Percentiles rank a stretch among this genome's conserved stretches.
These are phyloP conservation scores for Eulithis prunata DNA, from an alignment of 2,888 invertebrate genomes.

Conservation along the genomic window DNA sequence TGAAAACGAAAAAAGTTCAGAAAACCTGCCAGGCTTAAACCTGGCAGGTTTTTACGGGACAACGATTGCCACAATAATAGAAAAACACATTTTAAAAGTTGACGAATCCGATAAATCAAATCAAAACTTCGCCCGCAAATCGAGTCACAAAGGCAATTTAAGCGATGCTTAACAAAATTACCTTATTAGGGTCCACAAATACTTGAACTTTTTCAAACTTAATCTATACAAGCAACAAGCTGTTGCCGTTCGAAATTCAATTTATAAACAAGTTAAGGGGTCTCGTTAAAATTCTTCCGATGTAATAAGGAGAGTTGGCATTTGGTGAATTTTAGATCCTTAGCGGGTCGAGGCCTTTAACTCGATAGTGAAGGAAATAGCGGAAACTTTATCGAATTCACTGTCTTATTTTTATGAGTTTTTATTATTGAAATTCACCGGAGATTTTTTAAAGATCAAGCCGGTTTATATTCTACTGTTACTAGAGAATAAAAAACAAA, in stretches of 20 bases:
- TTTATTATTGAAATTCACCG: too few species aligned
- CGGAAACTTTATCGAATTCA: neutral
- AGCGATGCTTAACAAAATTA: conserved; percentile 55
- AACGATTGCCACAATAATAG: neutral
- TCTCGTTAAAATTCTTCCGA: conserved; percentile 81
- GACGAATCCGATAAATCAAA: conserved; percentile 31
- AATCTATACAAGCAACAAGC: conserved; percentile 75
- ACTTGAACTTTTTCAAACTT: conserved; percentile 75
- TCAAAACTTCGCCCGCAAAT: conserved; percentile 35
- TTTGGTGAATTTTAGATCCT: conserved; percentile 59
- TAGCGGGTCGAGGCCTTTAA: conserved; percentile 33
- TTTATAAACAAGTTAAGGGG: conserved; percentile 80
- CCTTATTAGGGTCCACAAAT: conserved; percentile 61
- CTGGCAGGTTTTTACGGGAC: too few species aligned
- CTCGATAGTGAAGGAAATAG: conserved; percentile 16
- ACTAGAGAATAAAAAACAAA: too few species aligned
- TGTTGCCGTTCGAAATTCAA: conserved; percentile 78
- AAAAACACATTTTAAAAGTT: neutral
- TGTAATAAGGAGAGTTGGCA: conserved; percentile 75
- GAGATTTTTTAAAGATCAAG: too few species aligned
- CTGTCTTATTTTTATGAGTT: neutral
- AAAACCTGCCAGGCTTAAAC: too few species aligned
- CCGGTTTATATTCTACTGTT: too few species aligned
- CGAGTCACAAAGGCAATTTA: conserved; percentile 49
- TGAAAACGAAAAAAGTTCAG: too few species aligned